These are phyloP conservation scores for Drosophila serrata DNA, from an alignment of 1,140 invertebrate species.

Conservation along the genomic window DNA sequence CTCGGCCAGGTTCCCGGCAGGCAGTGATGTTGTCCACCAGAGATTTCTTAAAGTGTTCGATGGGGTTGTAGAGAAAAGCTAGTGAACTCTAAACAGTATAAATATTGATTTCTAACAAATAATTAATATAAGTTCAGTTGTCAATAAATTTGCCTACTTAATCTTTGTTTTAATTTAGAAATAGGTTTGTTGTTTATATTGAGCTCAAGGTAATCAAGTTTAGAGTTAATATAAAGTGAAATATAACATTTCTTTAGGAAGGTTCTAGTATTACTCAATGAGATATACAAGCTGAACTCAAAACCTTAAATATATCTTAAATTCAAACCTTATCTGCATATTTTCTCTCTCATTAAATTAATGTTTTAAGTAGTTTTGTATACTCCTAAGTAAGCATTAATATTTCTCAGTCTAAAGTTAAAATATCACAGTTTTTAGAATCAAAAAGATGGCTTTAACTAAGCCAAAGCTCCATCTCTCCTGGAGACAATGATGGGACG, in stretches of 20 bases:
- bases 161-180: too few species aligned
- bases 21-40: background rate
- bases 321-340: background rate
- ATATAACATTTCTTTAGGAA: background rate
- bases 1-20: background rate
- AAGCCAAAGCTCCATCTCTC: constrained; percentile 2
- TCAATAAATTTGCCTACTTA: too few species aligned
- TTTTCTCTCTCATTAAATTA: background rate
- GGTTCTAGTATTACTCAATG: background rate
- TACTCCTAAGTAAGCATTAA: background rate
- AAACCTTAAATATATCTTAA: background rate
- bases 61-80: background rate
- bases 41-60: background rate
- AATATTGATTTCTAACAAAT: background rate
- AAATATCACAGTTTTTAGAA: background rate
- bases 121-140: background rate
- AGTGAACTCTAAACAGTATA: background rate
- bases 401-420: rapidly evolving
- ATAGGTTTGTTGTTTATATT: too few species aligned
- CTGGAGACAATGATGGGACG: constrained; percentile 53
- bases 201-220: background rate
- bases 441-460: background rate
- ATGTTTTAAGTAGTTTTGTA: background rate
- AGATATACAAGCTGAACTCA: background rate
- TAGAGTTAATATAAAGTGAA: too few species aligned